These are phyloP conservation scores for Chaenocephalus aceratus DNA, from an alignment of 2,113 vertebrate genomes.

Conservation along the genomic window DNA sequence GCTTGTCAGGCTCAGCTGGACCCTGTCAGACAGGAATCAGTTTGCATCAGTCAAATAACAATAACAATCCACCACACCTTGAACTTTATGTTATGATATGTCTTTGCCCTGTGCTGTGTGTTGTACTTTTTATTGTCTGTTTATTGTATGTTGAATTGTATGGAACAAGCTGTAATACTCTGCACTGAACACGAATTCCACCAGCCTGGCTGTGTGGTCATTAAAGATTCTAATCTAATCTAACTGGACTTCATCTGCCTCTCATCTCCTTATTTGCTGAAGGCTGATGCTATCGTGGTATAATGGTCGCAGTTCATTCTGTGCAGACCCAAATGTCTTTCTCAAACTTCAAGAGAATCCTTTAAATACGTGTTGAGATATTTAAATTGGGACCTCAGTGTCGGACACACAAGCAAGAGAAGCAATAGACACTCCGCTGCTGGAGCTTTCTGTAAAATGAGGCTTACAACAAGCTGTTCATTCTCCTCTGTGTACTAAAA, in stretches of 20 bases:
- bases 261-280: neutral
- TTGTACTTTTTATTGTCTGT: too few species aligned
- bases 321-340: neutral
- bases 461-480: conserved; percentile 27
- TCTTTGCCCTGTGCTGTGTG: too few species aligned
- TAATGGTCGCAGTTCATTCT: neutral
- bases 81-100: too few species aligned
- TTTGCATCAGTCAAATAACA: neutral
- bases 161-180: too few species aligned
- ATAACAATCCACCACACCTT: too few species aligned
- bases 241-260: neutral
- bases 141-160: too few species aligned
- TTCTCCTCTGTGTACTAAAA: conserved; percentile 5
- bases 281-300: conserved; percentile 11
- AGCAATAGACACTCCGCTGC: too few species aligned
- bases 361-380: conserved; percentile 1
- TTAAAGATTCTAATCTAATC: too few species aligned
- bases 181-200: too few species aligned
- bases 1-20: neutral
- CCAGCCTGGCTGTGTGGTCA: too few species aligned
- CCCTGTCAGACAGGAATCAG: neutral
- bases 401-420: neutral
- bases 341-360: neutral
- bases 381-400: neutral
- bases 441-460: neutral